Base-by-base conservation (phyloP, 2,113 vertebrate genomes). In the Ranitomeya variabilis region DNA sequence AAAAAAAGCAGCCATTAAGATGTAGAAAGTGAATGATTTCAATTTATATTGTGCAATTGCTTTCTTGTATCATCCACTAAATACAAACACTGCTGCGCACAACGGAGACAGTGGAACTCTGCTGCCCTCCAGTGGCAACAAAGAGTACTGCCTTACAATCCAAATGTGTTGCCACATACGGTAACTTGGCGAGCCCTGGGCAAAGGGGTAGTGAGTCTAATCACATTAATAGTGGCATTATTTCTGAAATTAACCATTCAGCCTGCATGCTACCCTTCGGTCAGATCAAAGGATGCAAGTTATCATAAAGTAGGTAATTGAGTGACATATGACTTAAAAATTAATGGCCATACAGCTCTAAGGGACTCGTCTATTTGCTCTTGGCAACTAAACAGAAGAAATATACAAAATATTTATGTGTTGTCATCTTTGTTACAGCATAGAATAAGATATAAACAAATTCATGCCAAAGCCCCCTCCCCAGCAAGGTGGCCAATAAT, bases 61-160 rank as follows among this genome's bases (percentile, higher is more conserved):
- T 19, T 31, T 76, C 6, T 52, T 19, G 18, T 52, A 76, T 76
- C 73, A 52, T 4, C 73, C 45, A 52, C 37, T 11, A 11, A 21
- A 6, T 16, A 51, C 3, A 76, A 76, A 51, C 19, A 13, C 23
- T 81, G 23, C 54, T 10, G 21, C 0, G n/a, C 31, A 64, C 13
- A 60, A 23, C 51, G 16, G 7, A 85, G n/a, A 26, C 15, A 80
- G 80, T 73, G 11, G 79, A 23, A 57, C 31, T 76, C 60, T 88
- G 66, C 67, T 83, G 86, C 54, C 87, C 74, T 51, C 87, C 51
- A 12, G 67, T 83, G 80, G 80, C 52, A 7, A 23, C 5, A 60
- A 64, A 1, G 10, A 69, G 80, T 76, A 88, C 31, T 88, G 37
- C 79, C 69, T 1, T 19, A 31, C 13, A 45, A 15, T 55, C 0